Conservation (phyloP, 2,888 invertebrate genomes). For the Marronus borbonicus region DNA sequence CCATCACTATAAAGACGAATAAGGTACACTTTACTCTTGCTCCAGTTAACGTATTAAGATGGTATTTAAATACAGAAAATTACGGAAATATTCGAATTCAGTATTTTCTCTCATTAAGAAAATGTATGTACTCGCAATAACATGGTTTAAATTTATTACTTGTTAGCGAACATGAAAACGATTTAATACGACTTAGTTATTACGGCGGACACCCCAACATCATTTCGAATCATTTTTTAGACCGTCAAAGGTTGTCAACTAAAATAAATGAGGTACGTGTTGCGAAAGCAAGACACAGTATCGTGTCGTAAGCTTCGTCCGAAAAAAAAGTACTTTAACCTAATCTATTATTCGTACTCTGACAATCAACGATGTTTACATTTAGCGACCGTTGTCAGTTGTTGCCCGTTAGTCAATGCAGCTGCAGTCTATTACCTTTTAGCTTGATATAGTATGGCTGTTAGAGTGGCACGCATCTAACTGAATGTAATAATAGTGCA, state of each 20-base stretch:
- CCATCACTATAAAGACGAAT: too few species aligned
- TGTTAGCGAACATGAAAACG: not conserved
- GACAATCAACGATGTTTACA: slow-evolving; percentile 29
- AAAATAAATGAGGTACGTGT: slow-evolving; percentile 39
- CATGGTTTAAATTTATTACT: slow-evolving; percentile 1
- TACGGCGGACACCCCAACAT: slow-evolving; percentile 20
- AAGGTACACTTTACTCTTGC: too few species aligned
- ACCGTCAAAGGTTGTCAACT: slow-evolving; percentile 28
- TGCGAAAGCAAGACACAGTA: not conserved
- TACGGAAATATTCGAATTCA: too few species aligned
- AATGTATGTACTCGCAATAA: not conserved
- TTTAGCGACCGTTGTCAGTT: not conserved
- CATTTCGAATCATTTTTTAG: slow-evolving; percentile 29
- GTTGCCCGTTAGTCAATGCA: not conserved
- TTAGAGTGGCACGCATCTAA: slow-evolving; percentile 62
- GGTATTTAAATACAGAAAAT: too few species aligned
- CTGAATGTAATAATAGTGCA: slow-evolving; percentile 70
- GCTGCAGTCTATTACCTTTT: slow-evolving; percentile 43
- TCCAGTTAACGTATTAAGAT: too few species aligned
- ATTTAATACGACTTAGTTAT: slow-evolving; percentile 11
- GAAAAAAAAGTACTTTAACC: not conserved
- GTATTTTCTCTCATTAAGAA: too few species aligned
- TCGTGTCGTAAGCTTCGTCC: not conserved
- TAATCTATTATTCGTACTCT: slow-evolving; percentile 7
- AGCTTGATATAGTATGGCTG: slow-evolving; percentile 58